A percentile compares a stretch with the other conserved stretches of the same genome.
Evolutionary conservation across 2,113 vertebrate species (phyloP).

Genomic region (Paramormyrops kingsleyae): DNA sequence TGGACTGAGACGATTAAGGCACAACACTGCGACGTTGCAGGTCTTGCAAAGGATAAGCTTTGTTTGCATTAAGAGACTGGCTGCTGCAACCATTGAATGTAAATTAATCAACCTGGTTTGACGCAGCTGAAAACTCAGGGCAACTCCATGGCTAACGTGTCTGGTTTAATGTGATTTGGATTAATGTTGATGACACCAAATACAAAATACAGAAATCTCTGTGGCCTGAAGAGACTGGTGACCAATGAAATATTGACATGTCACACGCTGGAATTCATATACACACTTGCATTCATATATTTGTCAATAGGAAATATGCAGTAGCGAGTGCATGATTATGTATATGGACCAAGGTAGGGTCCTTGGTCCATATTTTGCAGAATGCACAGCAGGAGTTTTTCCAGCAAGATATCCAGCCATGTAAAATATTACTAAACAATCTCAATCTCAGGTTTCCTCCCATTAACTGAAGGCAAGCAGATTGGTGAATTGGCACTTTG

Average conservation of each 20-base stretch:
- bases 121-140: neutral
- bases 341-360: neutral
- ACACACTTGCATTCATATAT: conserved; percentile 5
- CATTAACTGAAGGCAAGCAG: neutral
- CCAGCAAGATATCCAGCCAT: neutral
- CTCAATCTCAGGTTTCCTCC: neutral
- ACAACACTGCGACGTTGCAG: neutral
- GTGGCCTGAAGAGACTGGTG: neutral
- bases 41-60: neutral
- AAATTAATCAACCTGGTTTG: neutral
- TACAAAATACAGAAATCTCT: neutral
- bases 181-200: neutral
- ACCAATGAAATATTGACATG: neutral
- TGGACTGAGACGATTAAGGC: neutral
- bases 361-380: neutral
- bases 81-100: neutral
- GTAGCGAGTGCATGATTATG: neutral
- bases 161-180: neutral
- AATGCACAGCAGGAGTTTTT: neutral
- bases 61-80: neutral
- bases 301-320: neutral
- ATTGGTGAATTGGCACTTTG: neutral
- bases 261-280: neutral
- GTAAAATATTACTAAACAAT: neutral
- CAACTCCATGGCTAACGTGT: neutral